phyloP scores from a whole-genome alignment of 2,888 invertebrate genomes.

The Drosophila borborema region DNA sequence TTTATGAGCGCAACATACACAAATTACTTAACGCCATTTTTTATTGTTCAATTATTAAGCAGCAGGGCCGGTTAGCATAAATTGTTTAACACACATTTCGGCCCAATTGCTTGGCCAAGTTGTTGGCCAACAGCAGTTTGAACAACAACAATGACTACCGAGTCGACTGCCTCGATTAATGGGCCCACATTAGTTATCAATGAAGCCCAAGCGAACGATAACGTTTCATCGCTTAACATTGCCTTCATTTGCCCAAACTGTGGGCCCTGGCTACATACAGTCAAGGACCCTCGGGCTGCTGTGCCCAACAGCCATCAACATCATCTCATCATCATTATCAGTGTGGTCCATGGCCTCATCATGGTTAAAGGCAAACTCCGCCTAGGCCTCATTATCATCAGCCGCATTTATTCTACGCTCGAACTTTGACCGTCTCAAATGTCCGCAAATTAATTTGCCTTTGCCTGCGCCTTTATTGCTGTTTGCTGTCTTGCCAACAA shows the following conservation, averaged over 20 bases:
- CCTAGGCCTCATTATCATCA: slow-evolving; percentile 51
- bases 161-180: slow-evolving; percentile 71
- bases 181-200: slow-evolving; percentile 79
- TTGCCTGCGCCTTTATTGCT: slow-evolving; percentile 37
- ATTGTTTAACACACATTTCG: slow-evolving; percentile 71
- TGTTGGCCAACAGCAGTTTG: slow-evolving; percentile 9
- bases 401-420: slow-evolving; percentile 35
- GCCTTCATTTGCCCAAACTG: slow-evolving; percentile 1
- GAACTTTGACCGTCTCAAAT: slow-evolving; percentile 62
- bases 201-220: slow-evolving; percentile 79
- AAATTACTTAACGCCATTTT: slow-evolving; percentile 78
- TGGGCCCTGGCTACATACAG: background rate
- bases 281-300: slow-evolving; percentile 5
- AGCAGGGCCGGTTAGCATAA: slow-evolving; percentile 55
- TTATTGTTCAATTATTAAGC: slow-evolving; percentile 78
- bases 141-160: slow-evolving; percentile 25
- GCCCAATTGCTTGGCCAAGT: slow-evolving; percentile 32
- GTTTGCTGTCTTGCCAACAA: slow-evolving; percentile 25
- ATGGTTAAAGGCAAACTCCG: slow-evolving; percentile 29
- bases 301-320: slow-evolving; percentile 14
- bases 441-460: slow-evolving; percentile 60
- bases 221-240: slow-evolving; percentile 57
- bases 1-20: slow-evolving; percentile 69
- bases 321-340: slow-evolving; percentile 52
- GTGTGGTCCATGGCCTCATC: slow-evolving; percentile 51